A percentile compares a stretch with the other conserved stretches of the same genome.
Evolutionary conservation across 1,140 invertebrate species (phyloP).

Genomic region (Caenorhabditis remanei): DNA sequence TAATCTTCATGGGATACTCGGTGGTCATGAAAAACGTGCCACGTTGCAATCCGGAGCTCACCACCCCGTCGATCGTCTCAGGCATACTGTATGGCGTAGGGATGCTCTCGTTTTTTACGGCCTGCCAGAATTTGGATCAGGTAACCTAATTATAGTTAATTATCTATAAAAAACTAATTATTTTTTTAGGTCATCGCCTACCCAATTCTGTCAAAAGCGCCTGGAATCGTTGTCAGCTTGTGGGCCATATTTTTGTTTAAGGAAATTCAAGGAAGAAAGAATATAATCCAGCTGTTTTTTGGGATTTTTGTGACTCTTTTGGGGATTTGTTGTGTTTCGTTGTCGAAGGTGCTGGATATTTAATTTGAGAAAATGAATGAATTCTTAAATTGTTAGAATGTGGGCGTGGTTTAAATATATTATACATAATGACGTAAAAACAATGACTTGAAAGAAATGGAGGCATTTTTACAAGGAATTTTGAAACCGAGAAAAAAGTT

Average conservation of each 20-base stretch:
- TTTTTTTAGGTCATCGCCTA: slow-evolving; percentile 56
- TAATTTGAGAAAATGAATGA: background rate
- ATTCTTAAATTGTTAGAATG: no score
- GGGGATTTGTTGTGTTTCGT: slow-evolving; percentile 40
- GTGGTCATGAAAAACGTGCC: background rate
- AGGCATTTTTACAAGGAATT: no score
- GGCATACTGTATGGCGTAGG: slow-evolving; percentile 9
- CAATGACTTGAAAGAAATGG: no score
- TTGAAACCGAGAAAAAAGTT: no score
- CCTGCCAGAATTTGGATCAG: slow-evolving; percentile 29
- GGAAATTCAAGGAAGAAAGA: slow-evolving; percentile 52
- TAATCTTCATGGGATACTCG: slow-evolving; percentile 17
- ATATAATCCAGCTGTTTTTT: slow-evolving; percentile 21
- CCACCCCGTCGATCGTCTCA: background rate
- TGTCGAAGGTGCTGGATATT: slow-evolving; percentile 50
- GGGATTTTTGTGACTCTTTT: slow-evolving; percentile 52
- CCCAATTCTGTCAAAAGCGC: slow-evolving; percentile 51
- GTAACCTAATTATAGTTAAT: background rate
- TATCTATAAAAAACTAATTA: background rate
- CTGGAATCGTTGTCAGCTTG: slow-evolving; percentile 43
- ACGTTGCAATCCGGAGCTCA: slow-evolving; percentile 38
- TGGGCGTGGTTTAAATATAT: no score
- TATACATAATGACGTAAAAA: no score
- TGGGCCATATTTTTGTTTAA: slow-evolving; percentile 47
- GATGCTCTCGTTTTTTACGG: slow-evolving; percentile 3